A percentile compares a stretch with the other conserved stretches of the same genome.
These are phyloP conservation scores for Trichogramma evanescens DNA, from an alignment of 2,888 invertebrate species.

Conservation along the genomic window DNA sequence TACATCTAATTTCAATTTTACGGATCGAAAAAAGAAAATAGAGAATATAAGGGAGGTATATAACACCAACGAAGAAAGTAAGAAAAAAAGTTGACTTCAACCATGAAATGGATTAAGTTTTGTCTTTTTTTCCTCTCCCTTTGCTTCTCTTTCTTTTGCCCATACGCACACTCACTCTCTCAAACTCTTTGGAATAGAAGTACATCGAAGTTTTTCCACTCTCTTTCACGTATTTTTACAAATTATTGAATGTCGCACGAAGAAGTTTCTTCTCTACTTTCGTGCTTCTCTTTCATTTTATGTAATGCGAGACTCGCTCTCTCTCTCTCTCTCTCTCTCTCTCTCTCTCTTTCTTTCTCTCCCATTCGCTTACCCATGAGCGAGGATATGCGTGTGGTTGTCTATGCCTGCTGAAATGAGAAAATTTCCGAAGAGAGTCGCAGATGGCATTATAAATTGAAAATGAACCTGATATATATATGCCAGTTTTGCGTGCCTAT, in stretches of 20 bases:
- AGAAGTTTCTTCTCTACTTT: background rate
- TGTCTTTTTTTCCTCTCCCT: background rate
- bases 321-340: slow-evolving; percentile 12
- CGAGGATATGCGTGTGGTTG: no score
- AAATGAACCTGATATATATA: no score
- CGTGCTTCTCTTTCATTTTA: background rate
- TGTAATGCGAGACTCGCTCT: slow-evolving; percentile 19
- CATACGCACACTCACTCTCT: background rate
- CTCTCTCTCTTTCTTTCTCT: slow-evolving; percentile 2
- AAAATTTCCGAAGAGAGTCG: no score
- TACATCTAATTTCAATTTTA: slow-evolving; percentile 31
- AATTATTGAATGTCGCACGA: slow-evolving; percentile 9
- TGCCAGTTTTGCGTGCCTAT: no score
- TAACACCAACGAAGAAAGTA: no score
- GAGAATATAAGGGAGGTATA: no score
- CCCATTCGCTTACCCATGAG: background rate
- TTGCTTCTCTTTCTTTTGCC: no score
- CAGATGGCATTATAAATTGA: no score
- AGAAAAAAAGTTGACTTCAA: no score
- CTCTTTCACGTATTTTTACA: slow-evolving; percentile 12
- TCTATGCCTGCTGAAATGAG: no score
- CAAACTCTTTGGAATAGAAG: no score
- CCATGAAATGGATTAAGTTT: slow-evolving; percentile 18
- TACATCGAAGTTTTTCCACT: background rate
- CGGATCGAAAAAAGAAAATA: slow-evolving; percentile 13